phyloP scores from a whole-genome alignment of 1,140 invertebrate species.

The Phymastichus coffea region DNA sequence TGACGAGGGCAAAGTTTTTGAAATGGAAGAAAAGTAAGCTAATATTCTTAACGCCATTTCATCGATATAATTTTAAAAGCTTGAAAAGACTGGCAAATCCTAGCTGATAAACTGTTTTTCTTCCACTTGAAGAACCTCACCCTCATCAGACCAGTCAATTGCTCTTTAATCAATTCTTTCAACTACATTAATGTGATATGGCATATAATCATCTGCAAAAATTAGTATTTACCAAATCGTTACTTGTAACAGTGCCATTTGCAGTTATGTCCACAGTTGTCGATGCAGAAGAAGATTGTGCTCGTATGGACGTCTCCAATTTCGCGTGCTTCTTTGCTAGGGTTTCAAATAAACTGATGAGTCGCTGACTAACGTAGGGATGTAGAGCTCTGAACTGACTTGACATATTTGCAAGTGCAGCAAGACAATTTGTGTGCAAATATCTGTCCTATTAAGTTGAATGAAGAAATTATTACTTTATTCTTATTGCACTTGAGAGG shows the following conservation, averaged over 20 bases:
- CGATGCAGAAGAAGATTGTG: constrained; percentile 30
- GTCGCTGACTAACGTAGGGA: constrained; percentile 92
- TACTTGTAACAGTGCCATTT: constrained; percentile 44
- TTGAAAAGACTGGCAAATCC: no score
- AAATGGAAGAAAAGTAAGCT: no score
- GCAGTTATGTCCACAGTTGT: constrained; percentile 35
- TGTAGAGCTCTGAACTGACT: constrained; percentile 91
- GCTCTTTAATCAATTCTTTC: no score
- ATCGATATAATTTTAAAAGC: not conserved
- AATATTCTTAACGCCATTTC: no score
- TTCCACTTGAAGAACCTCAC: no score
- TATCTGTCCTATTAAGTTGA: constrained; percentile 77
- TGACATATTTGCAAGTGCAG: constrained; percentile 97
- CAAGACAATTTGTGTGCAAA: constrained; percentile 94
- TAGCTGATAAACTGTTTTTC: no score
- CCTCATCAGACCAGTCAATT: no score
- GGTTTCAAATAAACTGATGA: constrained; percentile 86
- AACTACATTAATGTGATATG: no score
- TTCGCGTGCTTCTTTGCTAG: constrained; percentile 77
- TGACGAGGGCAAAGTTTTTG: no score
- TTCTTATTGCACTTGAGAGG: no score
- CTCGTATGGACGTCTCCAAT: constrained; percentile 57
- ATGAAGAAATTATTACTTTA: constrained; percentile 20
- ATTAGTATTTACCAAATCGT: constrained; percentile 45
- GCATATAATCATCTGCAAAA: not conserved